These are phyloP conservation scores for Physella acuta DNA, from an alignment of 1,140 invertebrate species.

Conservation along the genomic window DNA sequence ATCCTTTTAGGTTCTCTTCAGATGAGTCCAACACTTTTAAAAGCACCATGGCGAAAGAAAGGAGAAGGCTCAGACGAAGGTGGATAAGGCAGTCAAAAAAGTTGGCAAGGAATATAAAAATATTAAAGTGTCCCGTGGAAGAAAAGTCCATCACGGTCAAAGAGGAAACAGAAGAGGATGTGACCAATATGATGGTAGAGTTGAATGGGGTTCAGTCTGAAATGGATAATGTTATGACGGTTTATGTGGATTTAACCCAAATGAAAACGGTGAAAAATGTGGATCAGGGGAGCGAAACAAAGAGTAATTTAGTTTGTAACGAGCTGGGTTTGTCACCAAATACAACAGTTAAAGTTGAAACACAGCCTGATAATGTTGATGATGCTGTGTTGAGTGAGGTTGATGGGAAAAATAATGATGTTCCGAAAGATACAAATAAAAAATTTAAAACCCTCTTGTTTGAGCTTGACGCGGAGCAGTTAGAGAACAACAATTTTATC, in stretches of 20 bases:
- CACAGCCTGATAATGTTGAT: too few species aligned
- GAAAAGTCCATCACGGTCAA: background rate
- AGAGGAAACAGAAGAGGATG: constrained; percentile 6
- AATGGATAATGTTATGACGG: constrained; percentile 10
- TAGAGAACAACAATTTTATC: too few species aligned
- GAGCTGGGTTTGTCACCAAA: too few species aligned
- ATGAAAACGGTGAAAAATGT: too few species aligned
- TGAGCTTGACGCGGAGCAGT: too few species aligned
- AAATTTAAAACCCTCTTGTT: too few species aligned
- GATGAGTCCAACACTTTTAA: constrained; percentile 20
- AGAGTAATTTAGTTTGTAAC: too few species aligned
- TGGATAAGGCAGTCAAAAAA: constrained; percentile 1
- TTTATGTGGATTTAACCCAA: constrained; percentile 13
- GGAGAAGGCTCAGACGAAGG: constrained; percentile 9
- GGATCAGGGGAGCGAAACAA: too few species aligned
- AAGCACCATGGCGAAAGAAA: constrained; percentile 23
- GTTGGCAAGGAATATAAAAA: background rate
- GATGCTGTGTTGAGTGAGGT: too few species aligned
- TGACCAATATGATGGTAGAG: constrained; percentile 12
- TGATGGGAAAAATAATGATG: too few species aligned
- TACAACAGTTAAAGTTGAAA: too few species aligned
- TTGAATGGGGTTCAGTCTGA: constrained; percentile 9
- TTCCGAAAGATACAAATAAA: too few species aligned
- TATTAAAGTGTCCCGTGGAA: background rate
- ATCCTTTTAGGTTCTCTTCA: constrained; percentile 23